Conservation (phyloP, 1,140 invertebrate species). For the Solenopsis invicta region DNA sequence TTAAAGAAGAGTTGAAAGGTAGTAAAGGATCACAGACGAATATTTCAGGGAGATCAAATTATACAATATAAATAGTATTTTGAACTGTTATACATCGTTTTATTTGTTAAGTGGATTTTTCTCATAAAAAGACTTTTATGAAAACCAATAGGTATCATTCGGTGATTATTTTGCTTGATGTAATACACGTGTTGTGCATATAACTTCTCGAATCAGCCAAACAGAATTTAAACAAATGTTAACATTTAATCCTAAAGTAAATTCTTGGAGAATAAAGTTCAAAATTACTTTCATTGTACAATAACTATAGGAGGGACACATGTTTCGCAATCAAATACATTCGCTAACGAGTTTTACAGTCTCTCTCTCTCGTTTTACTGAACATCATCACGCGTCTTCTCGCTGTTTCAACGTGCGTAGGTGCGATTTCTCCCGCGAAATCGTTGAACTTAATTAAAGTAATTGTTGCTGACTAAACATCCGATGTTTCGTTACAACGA, state of each 20-base stretch:
- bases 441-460: constrained; percentile 50
- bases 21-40: too few relatives aligned
- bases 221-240: background rate
- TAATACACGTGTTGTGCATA: too few relatives aligned
- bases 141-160: too few relatives aligned
- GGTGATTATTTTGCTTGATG: too few relatives aligned
- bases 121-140: too few relatives aligned
- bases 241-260: background rate
- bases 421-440: background rate
- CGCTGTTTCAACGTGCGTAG: constrained; percentile 15
- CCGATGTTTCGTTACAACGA: background rate
- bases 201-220: too few relatives aligned
- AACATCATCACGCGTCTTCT: constrained; percentile 21
- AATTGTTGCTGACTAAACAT: constrained; percentile 41
- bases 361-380: constrained; percentile 20
- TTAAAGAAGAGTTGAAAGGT: too few relatives aligned
- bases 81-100: too few relatives aligned
- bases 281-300: background rate
- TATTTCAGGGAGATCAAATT: too few relatives aligned
- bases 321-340: constrained; percentile 15
- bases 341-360: constrained; percentile 31
- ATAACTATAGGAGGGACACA: background rate
- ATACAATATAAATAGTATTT: too few relatives aligned
- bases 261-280: background rate
- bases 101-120: too few relatives aligned